Base-by-base conservation (phyloP, 1,140 invertebrate genomes). In the Drosophila nasuta region DNA sequence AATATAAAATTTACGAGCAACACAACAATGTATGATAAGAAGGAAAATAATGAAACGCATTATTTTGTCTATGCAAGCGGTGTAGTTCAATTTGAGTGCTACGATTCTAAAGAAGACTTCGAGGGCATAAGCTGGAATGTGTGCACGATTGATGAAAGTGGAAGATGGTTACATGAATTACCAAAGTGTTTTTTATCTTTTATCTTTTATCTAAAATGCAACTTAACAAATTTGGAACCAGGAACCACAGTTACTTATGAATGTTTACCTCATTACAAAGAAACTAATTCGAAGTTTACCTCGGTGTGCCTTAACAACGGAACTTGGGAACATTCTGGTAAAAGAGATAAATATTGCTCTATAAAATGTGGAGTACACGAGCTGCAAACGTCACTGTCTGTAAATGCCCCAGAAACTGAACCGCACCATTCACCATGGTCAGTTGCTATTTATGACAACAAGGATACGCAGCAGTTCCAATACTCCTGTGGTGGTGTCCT, bases 41-140 rank as follows among this genome's bases (percentile, higher is more conserved):
- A n/a, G n/a, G n/a, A n/a, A n/a, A n/a, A n/a, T n/a, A n/a, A n/a
- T n/a, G n/a, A n/a, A n/a, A 11, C 15, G 0, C 30, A 5, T 0
- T 25, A 25, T 25, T 71, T 62, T 28, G 76, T 76, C 1, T 76
- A 71, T 59, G 5, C 76, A 13, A 76, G 66, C 58, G 10, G 46
- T 2, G 8, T 4, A 1, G 76, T 71, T 10, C 1, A 15, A 0
- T 62, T 75, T 11, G 3, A 30, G 15, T 71, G 72, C 20, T 5
- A 2, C 2, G 17, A 70, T 3, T 1, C 0, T 7, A 30, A 0
- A 0, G 1, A 1, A 0, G 13, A 10, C 0, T 1, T 56, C 0
- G 0, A 2, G 0, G 48, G 30, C 0, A n/a, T 6, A 25, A 4
- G 0, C 0, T 25, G 20, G 20, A 25, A 25, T 25, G 20, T 25